Evolutionary conservation across 2,113 vertebrate genomes (phyloP).

Genomic region (Xiphophorus hellerii): DNA sequence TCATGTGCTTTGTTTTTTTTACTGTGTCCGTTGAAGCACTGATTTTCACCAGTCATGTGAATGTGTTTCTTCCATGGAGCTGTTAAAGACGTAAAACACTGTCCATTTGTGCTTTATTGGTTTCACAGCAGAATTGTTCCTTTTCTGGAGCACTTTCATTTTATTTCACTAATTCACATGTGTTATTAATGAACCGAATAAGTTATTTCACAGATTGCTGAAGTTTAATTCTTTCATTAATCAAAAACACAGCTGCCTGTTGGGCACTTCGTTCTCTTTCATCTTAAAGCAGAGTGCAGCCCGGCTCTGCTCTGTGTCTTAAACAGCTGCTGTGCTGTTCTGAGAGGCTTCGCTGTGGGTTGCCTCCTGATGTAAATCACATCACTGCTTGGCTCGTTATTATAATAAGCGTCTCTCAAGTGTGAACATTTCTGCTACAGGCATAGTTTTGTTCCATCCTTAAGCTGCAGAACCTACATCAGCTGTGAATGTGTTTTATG

Average conservation of each 20-base stretch:
- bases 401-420: constrained; percentile 31
- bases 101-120: not conserved
- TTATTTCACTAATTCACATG: constrained; percentile 35
- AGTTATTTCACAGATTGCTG: constrained; percentile 63
- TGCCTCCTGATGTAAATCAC: constrained; percentile 21
- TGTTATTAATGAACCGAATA: constrained; percentile 57
- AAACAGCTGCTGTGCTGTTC: constrained; percentile 29
- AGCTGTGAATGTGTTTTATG: constrained; percentile 13
- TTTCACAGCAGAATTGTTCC: constrained; percentile 13
- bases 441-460: not conserved
- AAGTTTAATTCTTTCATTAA: constrained; percentile 56
- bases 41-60: not conserved
- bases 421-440: constrained; percentile 15
- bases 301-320: constrained; percentile 20
- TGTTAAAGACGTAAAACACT: not conserved
- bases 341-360: constrained; percentile 15
- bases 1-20: not conserved
- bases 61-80: not conserved
- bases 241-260: constrained; percentile 50
- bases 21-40: not conserved
- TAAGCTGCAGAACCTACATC: not conserved
- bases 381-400: constrained; percentile 29
- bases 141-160: constrained; percentile 40
- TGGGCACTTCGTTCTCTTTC: constrained; percentile 41
- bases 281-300: constrained; percentile 18